These are phyloP conservation scores for Coendou prehensilis DNA, from an alignment of 2,797 vertebrate species.

Conservation along the genomic window DNA sequence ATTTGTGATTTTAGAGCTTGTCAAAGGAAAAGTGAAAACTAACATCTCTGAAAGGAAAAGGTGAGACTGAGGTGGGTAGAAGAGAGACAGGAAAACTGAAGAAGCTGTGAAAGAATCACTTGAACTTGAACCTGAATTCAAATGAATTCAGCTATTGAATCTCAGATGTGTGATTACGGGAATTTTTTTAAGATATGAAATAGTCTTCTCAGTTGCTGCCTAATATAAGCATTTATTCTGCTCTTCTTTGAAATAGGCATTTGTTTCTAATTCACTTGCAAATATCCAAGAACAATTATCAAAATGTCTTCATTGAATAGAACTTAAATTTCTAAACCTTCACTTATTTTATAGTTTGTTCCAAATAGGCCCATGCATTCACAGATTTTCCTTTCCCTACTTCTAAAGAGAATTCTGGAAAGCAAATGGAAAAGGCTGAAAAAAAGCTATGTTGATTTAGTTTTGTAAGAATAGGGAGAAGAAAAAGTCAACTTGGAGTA, in stretches of 20 bases:
- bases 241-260: not conserved
- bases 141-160: not conserved
- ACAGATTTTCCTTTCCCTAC: not conserved
- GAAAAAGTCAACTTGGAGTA: not conserved
- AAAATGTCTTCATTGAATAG: not conserved
- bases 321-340: not conserved
- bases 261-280: conserved; percentile 4
- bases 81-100: not conserved
- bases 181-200: not conserved
- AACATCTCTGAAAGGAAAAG: not conserved
- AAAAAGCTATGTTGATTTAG: not conserved
- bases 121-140: not conserved
- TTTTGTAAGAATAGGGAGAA: not conserved
- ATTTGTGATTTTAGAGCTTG: not conserved
- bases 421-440: not conserved
- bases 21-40: not conserved
- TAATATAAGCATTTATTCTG: not conserved
- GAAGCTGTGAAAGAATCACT: not conserved
- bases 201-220: not conserved
- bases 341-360: not conserved
- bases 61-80: not conserved
- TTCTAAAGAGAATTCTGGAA: not conserved
- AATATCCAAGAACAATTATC: not conserved
- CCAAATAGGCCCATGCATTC: not conserved
- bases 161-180: not conserved